Percentiles rank a stretch among this genome's conserved stretches.
These are phyloP conservation scores for Yoshiicerus persimilis DNA, from an alignment of 1,140 invertebrate species.

Conservation along the genomic window DNA sequence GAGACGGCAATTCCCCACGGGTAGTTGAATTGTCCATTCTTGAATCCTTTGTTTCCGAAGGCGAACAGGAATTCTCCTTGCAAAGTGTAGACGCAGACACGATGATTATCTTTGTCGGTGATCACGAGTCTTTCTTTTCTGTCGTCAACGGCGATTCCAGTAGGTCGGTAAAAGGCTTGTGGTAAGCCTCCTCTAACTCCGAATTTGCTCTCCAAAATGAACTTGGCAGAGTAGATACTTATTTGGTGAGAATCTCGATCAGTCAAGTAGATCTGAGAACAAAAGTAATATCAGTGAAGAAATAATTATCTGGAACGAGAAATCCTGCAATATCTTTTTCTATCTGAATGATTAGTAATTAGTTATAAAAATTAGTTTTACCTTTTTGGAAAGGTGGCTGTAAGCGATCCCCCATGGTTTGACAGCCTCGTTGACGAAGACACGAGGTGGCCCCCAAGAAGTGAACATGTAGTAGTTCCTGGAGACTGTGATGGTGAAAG, in stretches of 20 bases:
- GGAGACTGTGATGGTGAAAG: background rate
- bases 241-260: conserved; percentile 28
- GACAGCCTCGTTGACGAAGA: background rate
- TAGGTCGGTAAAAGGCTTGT: no score
- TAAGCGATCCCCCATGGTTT: conserved; percentile 19
- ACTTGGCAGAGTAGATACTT: conserved; percentile 47
- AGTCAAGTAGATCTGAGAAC: conserved; percentile 21
- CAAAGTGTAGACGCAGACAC: no score
- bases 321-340: no score
- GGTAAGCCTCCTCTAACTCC: conserved; percentile 57
- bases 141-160: conserved; percentile 60
- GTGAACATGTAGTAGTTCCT: background rate
- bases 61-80: no score
- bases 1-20: no score
- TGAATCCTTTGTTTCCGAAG: no score
- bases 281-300: background rate
- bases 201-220: conserved; percentile 58
- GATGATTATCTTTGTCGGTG: no score
- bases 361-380: no score
- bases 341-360: no score
- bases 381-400: background rate
- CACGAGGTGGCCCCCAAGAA: background rate
- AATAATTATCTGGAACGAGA: no score
- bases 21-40: no score
- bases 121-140: conserved; percentile 76